These are phyloP conservation scores for Rhinoraja longicauda DNA, from an alignment of 2,797 vertebrate species.

Conservation along the genomic window DNA sequence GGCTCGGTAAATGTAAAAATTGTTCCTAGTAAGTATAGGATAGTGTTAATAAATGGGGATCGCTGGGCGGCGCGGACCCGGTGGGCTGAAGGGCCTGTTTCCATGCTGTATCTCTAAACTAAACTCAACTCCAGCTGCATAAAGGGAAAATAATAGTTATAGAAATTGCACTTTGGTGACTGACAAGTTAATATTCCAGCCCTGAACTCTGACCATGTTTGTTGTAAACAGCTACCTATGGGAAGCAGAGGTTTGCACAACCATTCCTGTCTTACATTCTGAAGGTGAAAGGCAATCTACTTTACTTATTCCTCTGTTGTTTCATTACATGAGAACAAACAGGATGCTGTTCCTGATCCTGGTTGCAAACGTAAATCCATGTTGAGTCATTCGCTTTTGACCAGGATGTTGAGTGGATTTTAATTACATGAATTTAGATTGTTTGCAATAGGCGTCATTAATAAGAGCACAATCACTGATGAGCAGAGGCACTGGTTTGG, in stretches of 20 bases:
- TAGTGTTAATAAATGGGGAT: too few species aligned
- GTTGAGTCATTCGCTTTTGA: not conserved
- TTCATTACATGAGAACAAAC: constrained; percentile 15
- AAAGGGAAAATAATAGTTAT: not conserved
- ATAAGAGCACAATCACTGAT: not conserved
- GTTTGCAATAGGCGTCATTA: too few species aligned
- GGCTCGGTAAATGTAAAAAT: too few species aligned
- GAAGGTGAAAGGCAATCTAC: not conserved
- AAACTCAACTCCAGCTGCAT: not conserved
- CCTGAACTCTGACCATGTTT: not conserved
- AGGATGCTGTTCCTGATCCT: constrained; percentile 2
- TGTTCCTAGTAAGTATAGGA: too few species aligned
- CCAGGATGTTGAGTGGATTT: not conserved
- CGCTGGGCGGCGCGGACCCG: too few species aligned
- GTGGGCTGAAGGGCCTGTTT: too few species aligned
- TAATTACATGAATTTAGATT: not conserved
- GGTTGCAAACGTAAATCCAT: not conserved
- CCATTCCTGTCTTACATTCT: not conserved
- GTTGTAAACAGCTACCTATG: too few species aligned
- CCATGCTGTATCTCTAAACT: too few species aligned
- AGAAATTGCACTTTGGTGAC: not conserved
- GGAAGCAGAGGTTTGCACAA: not conserved
- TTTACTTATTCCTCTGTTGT: not conserved
- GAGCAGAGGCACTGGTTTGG: not conserved
- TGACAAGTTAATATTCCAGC: not conserved